Conservation (phyloP, 1,140 invertebrate species). For the Euwallacea similis region DNA sequence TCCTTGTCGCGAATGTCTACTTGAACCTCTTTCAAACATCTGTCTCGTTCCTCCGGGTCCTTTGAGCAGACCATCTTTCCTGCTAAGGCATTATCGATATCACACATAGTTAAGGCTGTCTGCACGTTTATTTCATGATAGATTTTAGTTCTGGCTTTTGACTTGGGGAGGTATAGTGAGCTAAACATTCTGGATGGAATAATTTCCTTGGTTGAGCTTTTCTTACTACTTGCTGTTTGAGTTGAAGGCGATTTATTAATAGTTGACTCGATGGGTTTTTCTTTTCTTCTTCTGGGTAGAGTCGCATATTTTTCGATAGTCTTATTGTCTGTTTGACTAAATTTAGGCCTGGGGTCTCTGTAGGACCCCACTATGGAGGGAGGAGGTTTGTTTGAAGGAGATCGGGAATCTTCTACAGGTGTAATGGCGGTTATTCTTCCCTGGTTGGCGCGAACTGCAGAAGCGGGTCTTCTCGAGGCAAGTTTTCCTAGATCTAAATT, state of each 20-base stretch:
- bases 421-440: conserved; percentile 54
- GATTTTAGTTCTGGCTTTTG: conserved; percentile 65
- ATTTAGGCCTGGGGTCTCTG: conserved; percentile 42
- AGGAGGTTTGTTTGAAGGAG: conserved; percentile 49
- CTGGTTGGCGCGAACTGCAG: conserved; percentile 13
- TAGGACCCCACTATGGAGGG: conserved; percentile 48
- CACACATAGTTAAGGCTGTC: conserved; percentile 69
- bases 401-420: conserved; percentile 69
- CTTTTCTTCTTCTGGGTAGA: conserved; percentile 68
- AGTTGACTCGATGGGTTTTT: conserved; percentile 52
- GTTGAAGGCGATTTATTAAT: conserved; percentile 41
- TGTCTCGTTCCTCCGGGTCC: conserved; percentile 49
- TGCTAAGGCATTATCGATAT: conserved; percentile 69
- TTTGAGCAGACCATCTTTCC: conserved; percentile 58
- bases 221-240: conserved; percentile 42
- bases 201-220: conserved; percentile 53
- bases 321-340: conserved; percentile 55
- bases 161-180: conserved; percentile 49
- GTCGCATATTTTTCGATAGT: conserved; percentile 73
- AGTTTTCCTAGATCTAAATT: conserved; percentile 43
- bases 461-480: conserved; percentile 29
- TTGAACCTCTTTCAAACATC: conserved; percentile 61
- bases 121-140: conserved; percentile 77
- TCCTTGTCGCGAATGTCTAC: conserved; percentile 67
- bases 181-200: conserved; percentile 51